Conservation (phyloP, 2,113 vertebrate species). For the Trogon melanurus region DNA sequence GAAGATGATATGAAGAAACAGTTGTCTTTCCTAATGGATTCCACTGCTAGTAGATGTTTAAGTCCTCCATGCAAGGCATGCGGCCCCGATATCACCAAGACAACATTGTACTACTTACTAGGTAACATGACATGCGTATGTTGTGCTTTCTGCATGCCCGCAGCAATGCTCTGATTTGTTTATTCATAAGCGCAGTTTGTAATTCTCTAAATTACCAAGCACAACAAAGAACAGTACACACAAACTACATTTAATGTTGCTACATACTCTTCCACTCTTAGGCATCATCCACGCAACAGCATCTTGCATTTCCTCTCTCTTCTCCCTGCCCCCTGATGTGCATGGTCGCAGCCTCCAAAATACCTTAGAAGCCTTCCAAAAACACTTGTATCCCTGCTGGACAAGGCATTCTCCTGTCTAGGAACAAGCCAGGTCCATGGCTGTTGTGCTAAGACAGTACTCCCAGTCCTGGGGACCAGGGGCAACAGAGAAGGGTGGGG, state of each 20-base stretch:
- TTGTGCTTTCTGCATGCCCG: not conserved
- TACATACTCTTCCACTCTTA: not conserved
- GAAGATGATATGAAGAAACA: not conserved
- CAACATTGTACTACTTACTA: not conserved
- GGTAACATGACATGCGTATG: not conserved
- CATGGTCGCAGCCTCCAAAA: not conserved
- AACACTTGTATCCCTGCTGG: not conserved
- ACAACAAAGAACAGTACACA: not conserved
- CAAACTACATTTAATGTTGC: not conserved
- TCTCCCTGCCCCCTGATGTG: not conserved
- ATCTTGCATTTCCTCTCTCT: not conserved
- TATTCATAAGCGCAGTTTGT: not conserved
- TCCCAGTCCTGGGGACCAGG: not conserved
- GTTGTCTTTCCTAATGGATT: not conserved
- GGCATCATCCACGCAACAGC: not conserved
- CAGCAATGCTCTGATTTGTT: not conserved
- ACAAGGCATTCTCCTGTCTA: not conserved
- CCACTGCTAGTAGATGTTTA: not conserved
- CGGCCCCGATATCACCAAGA: fast-evolving
- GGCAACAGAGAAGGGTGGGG: fast-evolving
- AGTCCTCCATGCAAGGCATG: not conserved
- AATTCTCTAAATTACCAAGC: not conserved
- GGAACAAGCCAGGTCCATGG: not conserved
- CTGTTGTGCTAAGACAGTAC: not conserved
- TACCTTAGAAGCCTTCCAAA: not conserved